Percentiles rank a stretch among this genome's conserved stretches.
phyloP scores from a whole-genome alignment of 2,113 vertebrate genomes.

The Phainopepla nitens region DNA sequence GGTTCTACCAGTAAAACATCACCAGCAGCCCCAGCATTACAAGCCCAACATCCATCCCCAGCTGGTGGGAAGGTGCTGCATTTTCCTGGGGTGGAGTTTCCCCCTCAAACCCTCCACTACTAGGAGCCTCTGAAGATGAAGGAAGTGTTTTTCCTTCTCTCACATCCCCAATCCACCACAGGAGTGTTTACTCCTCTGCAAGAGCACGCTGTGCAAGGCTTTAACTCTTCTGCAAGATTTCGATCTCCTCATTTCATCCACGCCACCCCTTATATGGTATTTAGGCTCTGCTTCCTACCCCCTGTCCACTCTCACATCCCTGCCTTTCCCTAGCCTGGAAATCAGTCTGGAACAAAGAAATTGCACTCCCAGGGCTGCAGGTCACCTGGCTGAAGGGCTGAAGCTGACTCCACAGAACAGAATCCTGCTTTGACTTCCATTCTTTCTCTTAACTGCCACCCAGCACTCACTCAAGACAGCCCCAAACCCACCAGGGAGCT shows the following conservation, averaged over 20 bases:
- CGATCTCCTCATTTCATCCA: neutral
- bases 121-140: neutral
- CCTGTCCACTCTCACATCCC: neutral
- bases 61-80: neutral
- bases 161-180: neutral
- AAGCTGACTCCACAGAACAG: neutral
- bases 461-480: neutral
- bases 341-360: neutral
- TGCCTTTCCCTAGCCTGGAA: neutral
- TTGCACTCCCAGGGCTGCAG: neutral
- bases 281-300: neutral
- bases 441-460: neutral
- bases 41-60: conserved; percentile 8
- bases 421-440: neutral
- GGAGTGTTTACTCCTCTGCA: neutral
- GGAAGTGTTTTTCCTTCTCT: neutral
- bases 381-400: neutral
- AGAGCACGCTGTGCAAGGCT: neutral
- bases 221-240: neutral
- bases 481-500: neutral
- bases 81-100: neutral
- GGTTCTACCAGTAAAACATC: conserved; percentile 45
- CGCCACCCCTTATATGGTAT: neutral
- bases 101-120: neutral
- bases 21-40: neutral